These are phyloP conservation scores for Agrotis ipsilon DNA, from an alignment of 2,888 invertebrate genomes.

Conservation along the genomic window DNA sequence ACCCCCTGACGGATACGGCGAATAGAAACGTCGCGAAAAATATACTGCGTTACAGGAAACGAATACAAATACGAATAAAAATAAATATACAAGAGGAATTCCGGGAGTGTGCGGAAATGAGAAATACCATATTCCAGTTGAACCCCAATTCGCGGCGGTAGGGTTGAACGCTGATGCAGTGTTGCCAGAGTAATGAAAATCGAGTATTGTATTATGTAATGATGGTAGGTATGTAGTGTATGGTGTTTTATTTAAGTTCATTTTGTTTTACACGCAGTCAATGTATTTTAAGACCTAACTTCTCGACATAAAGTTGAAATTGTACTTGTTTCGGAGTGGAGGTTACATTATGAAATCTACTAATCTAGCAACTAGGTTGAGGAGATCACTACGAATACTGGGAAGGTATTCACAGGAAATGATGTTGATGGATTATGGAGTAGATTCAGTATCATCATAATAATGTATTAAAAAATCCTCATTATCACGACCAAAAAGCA, in stretches of 20 bases:
- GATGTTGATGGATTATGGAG: neutral
- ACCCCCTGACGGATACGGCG: slow-evolving; percentile 63
- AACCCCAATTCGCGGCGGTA: slow-evolving; percentile 73
- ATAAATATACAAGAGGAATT: slow-evolving; percentile 85
- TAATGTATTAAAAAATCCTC: too few species aligned
- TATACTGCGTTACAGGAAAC: slow-evolving; percentile 86
- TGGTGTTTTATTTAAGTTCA: neutral
- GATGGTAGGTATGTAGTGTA: slow-evolving; percentile 7
- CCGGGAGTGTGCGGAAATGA: slow-evolving; percentile 82
- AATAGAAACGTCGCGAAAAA: slow-evolving; percentile 84
- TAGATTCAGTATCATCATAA: neutral
- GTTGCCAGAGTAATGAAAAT: slow-evolving; percentile 52
- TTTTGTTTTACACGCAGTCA: neutral
- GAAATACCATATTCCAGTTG: slow-evolving; percentile 85
- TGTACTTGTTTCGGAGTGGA: too few species aligned
- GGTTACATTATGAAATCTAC: too few species aligned
- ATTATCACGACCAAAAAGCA: too few species aligned
- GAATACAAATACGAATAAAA: slow-evolving; percentile 90
- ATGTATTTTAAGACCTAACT: neutral
- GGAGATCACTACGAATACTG: neutral
- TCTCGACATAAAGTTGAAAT: neutral
- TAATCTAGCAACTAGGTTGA: too few species aligned
- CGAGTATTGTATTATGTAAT: slow-evolving; percentile 53
- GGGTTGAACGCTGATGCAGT: slow-evolving; percentile 65
- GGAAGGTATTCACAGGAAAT: neutral